Evolutionary conservation across 1,140 invertebrate species (phyloP).

Genomic region (Conus betulinus): DNA sequence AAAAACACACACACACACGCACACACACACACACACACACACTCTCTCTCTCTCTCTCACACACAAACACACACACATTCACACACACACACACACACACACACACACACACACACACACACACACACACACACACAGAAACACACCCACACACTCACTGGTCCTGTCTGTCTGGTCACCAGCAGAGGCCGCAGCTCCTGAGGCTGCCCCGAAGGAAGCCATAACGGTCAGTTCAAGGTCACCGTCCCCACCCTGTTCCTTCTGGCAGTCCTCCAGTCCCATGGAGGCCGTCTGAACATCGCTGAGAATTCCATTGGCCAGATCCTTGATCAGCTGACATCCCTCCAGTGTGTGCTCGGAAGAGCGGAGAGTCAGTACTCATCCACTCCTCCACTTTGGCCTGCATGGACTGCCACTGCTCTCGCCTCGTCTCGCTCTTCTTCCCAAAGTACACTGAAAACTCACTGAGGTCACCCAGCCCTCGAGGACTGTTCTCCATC

Average conservation of each 20-base stretch:
- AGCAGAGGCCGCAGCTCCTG: background rate
- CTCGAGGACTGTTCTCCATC: background rate
- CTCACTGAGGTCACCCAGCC: conserved; percentile 14
- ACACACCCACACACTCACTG: background rate
- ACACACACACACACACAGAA: no score
- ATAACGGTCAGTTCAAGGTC: background rate
- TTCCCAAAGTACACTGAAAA: conserved; percentile 33
- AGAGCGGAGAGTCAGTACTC: background rate
- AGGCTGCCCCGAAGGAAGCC: background rate
- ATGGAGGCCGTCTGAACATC: background rate
- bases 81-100: no score
- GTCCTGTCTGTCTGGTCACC: background rate
- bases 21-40: no score
- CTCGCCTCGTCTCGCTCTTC: background rate
- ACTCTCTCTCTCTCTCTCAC: no score
- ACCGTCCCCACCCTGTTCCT: background rate
- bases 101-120: no score
- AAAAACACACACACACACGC: no score
- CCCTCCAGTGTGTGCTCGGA: conserved; percentile 14
- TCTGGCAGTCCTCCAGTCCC: background rate
- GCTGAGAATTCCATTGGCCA: conserved; percentile 15
- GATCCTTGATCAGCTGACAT: conserved; percentile 22
- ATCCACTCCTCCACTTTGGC: conserved; percentile 26
- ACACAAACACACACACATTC: no score
- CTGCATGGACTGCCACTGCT: conserved; percentile 34